A percentile compares a stretch with the other conserved stretches of the same genome.
phyloP scores from a whole-genome alignment of 2,888 invertebrate species.

The Phragmatobia fuliginosa region DNA sequence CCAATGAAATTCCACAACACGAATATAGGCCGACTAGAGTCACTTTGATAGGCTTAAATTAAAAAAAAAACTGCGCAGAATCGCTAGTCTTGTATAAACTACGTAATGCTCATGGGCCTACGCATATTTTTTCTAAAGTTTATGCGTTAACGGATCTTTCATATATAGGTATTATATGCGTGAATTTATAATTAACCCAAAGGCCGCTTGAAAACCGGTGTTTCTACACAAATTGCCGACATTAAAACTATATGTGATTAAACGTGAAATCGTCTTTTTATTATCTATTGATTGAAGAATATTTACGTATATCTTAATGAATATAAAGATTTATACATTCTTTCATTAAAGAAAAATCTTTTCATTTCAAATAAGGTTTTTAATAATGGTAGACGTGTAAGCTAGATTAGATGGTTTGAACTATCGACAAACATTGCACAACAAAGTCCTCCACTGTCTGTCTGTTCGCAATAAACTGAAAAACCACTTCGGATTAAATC shows the following conservation, averaged over 20 bases:
- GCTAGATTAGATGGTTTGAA: too few species aligned
- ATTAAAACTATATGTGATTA: conserved; percentile 60
- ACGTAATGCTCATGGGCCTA: not conserved
- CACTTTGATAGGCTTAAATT: too few species aligned
- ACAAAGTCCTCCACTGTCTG: too few species aligned
- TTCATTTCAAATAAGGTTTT: not conserved
- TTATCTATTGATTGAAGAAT: conserved; percentile 43
- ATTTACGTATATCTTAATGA: conserved; percentile 38
- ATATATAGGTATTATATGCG: conserved; percentile 14
- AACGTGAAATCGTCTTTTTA: conserved; percentile 54
- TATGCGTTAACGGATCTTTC: conserved; percentile 5
- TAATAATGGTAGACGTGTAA: not conserved
- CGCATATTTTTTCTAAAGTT: not conserved
- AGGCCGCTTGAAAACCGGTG: conserved; percentile 43
- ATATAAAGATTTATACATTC: conserved; percentile 19
- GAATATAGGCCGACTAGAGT: too few species aligned
- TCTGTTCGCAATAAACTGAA: too few species aligned
- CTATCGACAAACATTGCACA: too few species aligned
- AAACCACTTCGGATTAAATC: too few species aligned
- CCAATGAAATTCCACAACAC: too few species aligned
- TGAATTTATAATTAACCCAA: conserved; percentile 41
- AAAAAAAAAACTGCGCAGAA: too few species aligned
- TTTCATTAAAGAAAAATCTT: conserved; percentile 1
- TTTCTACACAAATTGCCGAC: conserved; percentile 63
- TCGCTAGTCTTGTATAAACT: too few species aligned